A percentile compares a stretch with the other conserved stretches of the same genome.
Evolutionary conservation across 2,797 vertebrate species (phyloP).

Genomic region (Pipistrellus pipistrellus): DNA sequence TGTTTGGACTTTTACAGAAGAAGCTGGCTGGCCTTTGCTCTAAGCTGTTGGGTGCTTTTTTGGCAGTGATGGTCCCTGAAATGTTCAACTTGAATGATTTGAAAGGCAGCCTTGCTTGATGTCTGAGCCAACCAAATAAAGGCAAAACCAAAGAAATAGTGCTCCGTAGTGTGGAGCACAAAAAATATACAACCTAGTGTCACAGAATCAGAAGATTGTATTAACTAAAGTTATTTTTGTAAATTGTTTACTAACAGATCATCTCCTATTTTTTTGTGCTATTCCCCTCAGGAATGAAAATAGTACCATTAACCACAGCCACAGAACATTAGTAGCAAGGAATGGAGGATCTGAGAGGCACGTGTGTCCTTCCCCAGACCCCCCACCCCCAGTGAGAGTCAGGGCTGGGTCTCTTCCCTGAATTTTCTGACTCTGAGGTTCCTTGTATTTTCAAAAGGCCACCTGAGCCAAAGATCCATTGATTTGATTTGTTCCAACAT

Average conservation of each 20-base stretch:
- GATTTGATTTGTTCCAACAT: background rate
- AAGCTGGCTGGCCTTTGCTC: background rate
- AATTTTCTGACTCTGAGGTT: background rate
- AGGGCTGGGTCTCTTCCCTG: background rate
- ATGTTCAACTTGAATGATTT: background rate
- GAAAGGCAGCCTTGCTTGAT: constrained; percentile 4
- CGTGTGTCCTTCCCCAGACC: fast-evolving
- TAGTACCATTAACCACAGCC: background rate
- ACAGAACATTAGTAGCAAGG: too few relatives aligned
- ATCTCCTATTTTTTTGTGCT: background rate
- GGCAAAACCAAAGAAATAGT: background rate
- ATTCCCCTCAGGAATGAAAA: background rate
- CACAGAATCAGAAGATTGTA: background rate
- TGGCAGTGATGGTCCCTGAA: background rate
- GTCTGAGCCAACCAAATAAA: constrained; percentile 22
- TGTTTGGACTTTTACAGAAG: background rate
- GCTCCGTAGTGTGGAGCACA: background rate
- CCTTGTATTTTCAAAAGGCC: background rate
- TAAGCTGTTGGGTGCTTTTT: background rate
- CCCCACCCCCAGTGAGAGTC: background rate
- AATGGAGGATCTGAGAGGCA: background rate
- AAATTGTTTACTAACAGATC: background rate
- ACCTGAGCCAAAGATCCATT: background rate
- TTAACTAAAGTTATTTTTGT: background rate
- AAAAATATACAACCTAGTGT: background rate